phyloP scores from a whole-genome alignment of 2,888 invertebrate genomes.

The Therioaphis trifolii region DNA sequence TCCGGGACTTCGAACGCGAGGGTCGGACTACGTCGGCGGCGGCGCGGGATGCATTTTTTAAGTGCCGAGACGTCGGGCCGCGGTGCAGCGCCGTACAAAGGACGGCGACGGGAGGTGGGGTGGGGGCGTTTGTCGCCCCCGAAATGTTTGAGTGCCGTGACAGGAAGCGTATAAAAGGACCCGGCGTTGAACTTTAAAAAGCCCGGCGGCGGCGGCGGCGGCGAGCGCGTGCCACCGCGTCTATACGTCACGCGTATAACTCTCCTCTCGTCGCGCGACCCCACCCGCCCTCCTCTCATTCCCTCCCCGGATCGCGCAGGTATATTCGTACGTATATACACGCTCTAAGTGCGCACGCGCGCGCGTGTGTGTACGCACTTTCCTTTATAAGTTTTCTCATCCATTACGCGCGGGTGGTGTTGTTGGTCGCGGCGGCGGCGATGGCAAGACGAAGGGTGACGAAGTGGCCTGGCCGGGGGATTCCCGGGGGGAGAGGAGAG shows the following conservation, averaged over 20 bases:
- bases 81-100: background rate
- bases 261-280: constrained; percentile 4
- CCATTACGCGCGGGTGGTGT: constrained; percentile 49
- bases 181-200: constrained; percentile 51
- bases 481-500: background rate
- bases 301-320: background rate
- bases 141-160: constrained; percentile 42
- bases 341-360: background rate
- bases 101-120: background rate
- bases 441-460: no score
- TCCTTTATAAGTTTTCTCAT: constrained; percentile 60
- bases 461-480: no score
- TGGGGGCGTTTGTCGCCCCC: constrained; percentile 24
- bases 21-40: no score
- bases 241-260: background rate
- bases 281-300: background rate
- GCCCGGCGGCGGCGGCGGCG: constrained; percentile 46
- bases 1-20: no score
- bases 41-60: no score
- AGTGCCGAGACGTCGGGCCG: no score
- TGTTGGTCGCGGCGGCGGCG: background rate
- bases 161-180: constrained; percentile 35
- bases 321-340: background rate
- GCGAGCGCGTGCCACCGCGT: constrained; percentile 52
- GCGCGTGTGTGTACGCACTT: constrained; percentile 21